Percentiles rank a stretch among this genome's conserved stretches.
phyloP scores from a whole-genome alignment of 1,140 invertebrate species.

The Bombus pyrosoma region DNA sequence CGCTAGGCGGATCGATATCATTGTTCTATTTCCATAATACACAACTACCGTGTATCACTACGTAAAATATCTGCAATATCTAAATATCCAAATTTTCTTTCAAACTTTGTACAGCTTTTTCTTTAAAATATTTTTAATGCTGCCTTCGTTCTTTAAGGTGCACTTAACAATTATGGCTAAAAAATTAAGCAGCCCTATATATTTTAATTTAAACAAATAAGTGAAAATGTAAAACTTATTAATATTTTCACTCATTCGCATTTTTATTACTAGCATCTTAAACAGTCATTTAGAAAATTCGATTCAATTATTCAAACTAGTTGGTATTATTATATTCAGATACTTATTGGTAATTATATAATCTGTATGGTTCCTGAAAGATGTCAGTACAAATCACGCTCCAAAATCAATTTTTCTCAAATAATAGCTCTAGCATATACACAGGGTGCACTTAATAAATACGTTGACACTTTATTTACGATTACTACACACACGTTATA shows the following conservation, averaged over 20 bases:
- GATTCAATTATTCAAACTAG: neutral
- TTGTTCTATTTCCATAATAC: slow-evolving; percentile 61
- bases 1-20: slow-evolving; percentile 61
- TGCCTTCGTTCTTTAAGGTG: neutral
- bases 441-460: slow-evolving; percentile 23
- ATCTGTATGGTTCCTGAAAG: neutral
- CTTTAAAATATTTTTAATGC: neutral
- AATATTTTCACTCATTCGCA: no score
- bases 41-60: neutral
- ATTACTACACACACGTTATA: slow-evolving; percentile 1
- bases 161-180: neutral
- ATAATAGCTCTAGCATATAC: neutral
- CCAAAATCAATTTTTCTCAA: neutral
- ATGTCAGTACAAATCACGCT: neutral
- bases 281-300: neutral
- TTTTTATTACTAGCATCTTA: no score
- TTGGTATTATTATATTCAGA: neutral
- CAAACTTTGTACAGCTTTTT: neutral
- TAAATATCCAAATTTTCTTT: neutral
- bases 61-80: neutral
- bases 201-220: neutral
- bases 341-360: no score
- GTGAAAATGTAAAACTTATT: neutral
- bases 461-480: neutral
- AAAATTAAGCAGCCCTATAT: neutral